Conservation (phyloP, 1,140 invertebrate species). For the Pararge aegeria region DNA sequence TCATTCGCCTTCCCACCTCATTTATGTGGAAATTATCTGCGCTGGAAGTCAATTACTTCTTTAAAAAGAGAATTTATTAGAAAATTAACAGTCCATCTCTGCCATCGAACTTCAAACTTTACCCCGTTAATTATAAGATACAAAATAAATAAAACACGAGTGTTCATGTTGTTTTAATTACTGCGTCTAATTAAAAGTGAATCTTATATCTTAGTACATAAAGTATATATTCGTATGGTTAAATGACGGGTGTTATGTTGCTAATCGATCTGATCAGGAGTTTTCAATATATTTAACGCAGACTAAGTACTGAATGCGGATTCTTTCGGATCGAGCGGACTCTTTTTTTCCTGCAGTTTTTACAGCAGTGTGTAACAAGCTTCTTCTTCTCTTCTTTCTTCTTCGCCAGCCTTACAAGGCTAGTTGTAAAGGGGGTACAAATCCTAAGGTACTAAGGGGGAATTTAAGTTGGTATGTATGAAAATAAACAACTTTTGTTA, state of each 20-base stretch:
- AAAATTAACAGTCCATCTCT: not conserved
- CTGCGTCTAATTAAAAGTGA: not conserved
- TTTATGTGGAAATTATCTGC: conserved; percentile 17
- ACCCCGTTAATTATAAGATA: not conserved
- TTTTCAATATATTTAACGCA: not conserved
- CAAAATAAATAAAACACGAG: not conserved
- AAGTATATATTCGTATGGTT: not conserved
- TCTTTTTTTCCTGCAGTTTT: too few relatives aligned
- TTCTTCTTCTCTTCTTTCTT: too few relatives aligned
- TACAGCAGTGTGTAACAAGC: too few relatives aligned
- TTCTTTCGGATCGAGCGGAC: too few relatives aligned
- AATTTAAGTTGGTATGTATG: too few relatives aligned
- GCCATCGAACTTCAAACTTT: not conserved
- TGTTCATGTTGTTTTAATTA: not conserved
- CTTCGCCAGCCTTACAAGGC: too few relatives aligned
- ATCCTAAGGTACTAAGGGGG: too few relatives aligned
- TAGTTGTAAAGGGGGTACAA: too few relatives aligned
- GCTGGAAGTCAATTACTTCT: conserved; percentile 14
- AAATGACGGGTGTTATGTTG: not conserved
- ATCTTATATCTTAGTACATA: not conserved
- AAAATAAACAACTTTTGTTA: too few relatives aligned
- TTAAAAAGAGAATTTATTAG: conserved; percentile 18
- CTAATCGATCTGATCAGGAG: not conserved
- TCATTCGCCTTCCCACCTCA: not conserved
- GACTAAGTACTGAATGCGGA: too few relatives aligned